A percentile compares a stretch with the other conserved stretches of the same genome.
phyloP scores from a whole-genome alignment of 2,113 vertebrate species.

The Hucho hucho region DNA sequence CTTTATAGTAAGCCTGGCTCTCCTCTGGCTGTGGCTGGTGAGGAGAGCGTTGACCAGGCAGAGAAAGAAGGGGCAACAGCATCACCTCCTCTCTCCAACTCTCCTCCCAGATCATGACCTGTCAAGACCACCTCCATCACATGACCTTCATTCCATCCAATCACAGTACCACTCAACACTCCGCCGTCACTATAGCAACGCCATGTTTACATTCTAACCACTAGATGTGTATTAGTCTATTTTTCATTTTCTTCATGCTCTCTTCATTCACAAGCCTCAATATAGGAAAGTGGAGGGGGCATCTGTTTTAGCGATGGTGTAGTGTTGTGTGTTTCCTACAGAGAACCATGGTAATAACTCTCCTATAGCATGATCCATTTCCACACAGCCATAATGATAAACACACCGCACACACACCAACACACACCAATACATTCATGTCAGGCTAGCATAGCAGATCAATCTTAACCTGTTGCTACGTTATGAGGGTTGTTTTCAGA shows the following conservation, averaged over 20 bases:
- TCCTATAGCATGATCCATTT: not conserved
- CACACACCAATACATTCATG: not conserved
- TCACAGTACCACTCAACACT: conserved; percentile 22
- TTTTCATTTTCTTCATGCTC: conserved; percentile 2
- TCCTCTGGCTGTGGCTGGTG: conserved; percentile 43
- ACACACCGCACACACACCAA: not conserved
- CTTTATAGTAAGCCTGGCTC: conserved; percentile 49
- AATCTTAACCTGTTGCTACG: not conserved
- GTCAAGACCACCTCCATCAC: conserved; percentile 8
- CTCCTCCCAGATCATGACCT: conserved; percentile 55
- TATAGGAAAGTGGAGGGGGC: not conserved
- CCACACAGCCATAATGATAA: not conserved
- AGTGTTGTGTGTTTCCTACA: not conserved
- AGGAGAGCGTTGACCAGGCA: conserved; percentile 55
- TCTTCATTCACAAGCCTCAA: not conserved
- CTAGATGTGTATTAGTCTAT: conserved; percentile 12
- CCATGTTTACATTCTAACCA: conserved; percentile 34
- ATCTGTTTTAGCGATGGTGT: not conserved
- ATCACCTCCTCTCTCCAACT: conserved; percentile 41
- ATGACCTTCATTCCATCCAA: conserved; percentile 29
- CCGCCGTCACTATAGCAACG: conserved; percentile 27
- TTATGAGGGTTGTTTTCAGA: no score
- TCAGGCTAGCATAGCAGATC: not conserved
- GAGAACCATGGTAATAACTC: not conserved
- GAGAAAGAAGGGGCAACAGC: conserved; percentile 60